These are phyloP conservation scores for Lepidocyrtinus sp. DNA, from an alignment of 2,888 invertebrate species.

Conservation along the genomic window DNA sequence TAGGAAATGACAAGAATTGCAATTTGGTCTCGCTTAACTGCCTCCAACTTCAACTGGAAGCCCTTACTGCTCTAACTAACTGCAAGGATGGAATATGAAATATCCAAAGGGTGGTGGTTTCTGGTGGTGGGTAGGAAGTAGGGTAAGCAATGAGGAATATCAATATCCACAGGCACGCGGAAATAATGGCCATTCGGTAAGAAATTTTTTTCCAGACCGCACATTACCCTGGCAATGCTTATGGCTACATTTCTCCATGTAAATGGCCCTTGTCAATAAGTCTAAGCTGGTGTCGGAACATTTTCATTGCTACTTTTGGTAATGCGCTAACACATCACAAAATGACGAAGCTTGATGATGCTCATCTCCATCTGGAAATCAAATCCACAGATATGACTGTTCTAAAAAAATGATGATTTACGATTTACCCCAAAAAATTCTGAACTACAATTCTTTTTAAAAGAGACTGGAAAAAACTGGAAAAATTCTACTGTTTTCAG, in stretches of 20 bases:
- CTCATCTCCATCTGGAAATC: too few species aligned
- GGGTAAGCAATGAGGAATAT: slow-evolving; percentile 33
- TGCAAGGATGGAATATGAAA: neutral
- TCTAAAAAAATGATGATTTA: neutral
- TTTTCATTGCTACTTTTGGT: too few species aligned
- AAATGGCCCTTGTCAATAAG: slow-evolving; percentile 23
- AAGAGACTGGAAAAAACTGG: neutral
- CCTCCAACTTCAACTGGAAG: too few species aligned
- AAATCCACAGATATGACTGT: neutral
- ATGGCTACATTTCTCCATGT: slow-evolving; percentile 55
- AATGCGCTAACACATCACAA: too few species aligned
- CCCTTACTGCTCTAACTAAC: too few species aligned
- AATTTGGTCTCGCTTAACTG: neutral
- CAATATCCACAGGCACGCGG: slow-evolving; percentile 60
- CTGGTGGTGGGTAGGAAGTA: too few species aligned
- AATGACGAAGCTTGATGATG: too few species aligned
- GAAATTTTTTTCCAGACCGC: slow-evolving; percentile 55
- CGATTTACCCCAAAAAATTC: too few species aligned
- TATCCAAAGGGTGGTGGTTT: too few species aligned
- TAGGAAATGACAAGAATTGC: neutral
- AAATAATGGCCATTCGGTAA: slow-evolving; percentile 65
- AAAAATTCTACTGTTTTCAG: neutral
- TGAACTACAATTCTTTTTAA: neutral
- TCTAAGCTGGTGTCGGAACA: too few species aligned
- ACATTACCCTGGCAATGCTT: slow-evolving; percentile 64